Evolutionary conservation across 2,797 vertebrate genomes (phyloP).

Genomic region (Lepus oiostolus): DNA sequence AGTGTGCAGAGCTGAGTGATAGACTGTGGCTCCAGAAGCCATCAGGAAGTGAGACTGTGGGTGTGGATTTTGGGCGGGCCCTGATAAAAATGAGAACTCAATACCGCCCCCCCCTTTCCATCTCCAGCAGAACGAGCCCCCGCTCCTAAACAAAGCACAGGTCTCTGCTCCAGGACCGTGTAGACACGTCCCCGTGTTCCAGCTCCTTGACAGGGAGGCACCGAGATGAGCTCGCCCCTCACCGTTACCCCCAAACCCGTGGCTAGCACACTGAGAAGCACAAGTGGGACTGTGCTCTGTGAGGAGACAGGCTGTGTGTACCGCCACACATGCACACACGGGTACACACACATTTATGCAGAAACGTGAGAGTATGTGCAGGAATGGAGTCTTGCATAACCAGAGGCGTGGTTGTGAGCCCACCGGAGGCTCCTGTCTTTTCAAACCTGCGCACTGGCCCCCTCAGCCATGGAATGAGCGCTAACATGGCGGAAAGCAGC

Average conservation of each 20-base stretch:
- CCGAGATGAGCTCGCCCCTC: neutral
- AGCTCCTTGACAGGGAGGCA: neutral
- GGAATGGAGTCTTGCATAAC: too few relatives aligned
- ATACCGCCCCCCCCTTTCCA: neutral
- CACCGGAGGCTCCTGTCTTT: neutral
- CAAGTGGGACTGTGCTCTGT: too few relatives aligned
- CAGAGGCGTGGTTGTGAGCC: neutral
- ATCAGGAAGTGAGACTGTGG: neutral
- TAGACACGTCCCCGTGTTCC: neutral
- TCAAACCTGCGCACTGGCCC: neutral
- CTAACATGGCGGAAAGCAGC: neutral
- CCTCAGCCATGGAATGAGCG: fast-evolving
- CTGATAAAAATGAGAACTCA: neutral
- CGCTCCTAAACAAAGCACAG: neutral
- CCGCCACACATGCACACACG: too few relatives aligned
- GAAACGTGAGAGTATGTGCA: neutral
- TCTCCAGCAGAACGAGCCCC: neutral
- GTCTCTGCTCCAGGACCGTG: neutral
- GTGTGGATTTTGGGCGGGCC: neutral
- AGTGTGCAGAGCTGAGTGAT: neutral
- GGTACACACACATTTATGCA: neutral
- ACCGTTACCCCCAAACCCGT: too few relatives aligned
- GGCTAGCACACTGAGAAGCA: neutral
- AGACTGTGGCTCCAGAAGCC: too few relatives aligned
- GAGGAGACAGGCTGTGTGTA: too few relatives aligned